These are phyloP conservation scores for Heterotis niloticus DNA, from an alignment of 2,113 vertebrate species.

Conservation along the genomic window DNA sequence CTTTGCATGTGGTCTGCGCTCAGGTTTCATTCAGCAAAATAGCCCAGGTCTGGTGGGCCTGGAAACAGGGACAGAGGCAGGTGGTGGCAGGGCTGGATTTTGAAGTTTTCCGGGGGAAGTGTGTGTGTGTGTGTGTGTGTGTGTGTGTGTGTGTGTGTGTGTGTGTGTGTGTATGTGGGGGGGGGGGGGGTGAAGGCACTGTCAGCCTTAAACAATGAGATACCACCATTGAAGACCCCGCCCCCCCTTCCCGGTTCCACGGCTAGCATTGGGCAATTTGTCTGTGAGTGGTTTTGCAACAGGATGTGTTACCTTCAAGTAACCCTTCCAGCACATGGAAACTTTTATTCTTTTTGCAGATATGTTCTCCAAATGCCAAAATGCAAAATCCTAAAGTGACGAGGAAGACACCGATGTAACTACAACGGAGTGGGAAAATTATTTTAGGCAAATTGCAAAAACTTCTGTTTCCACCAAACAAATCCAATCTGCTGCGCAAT, in stretches of 20 bases:
- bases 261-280: slow-evolving; percentile 19
- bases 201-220: slow-evolving; percentile 24
- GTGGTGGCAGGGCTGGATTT: slow-evolving; percentile 25
- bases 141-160: no score
- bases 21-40: slow-evolving; percentile 47
- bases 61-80: slow-evolving; percentile 30
- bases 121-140: no score
- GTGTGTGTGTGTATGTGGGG: no score
- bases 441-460: no score
- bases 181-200: slow-evolving; percentile 40
- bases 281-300: neutral
- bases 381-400: no score
- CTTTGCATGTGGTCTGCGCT: slow-evolving; percentile 43
- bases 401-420: no score
- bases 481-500: no score
- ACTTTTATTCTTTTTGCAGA: no score
- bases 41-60: slow-evolving; percentile 33
- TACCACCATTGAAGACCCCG: slow-evolving; percentile 23
- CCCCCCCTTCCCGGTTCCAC: slow-evolving; percentile 11
- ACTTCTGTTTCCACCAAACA: no score
- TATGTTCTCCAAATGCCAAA: no score
- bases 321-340: neutral
- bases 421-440: no score
- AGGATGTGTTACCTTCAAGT: slow-evolving; percentile 14
- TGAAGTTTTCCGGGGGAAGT: neutral